Percentiles rank a stretch among this genome's conserved stretches.
Conservation (phyloP, 1,140 invertebrate genomes). For the Procambarus clarkii region DNA sequence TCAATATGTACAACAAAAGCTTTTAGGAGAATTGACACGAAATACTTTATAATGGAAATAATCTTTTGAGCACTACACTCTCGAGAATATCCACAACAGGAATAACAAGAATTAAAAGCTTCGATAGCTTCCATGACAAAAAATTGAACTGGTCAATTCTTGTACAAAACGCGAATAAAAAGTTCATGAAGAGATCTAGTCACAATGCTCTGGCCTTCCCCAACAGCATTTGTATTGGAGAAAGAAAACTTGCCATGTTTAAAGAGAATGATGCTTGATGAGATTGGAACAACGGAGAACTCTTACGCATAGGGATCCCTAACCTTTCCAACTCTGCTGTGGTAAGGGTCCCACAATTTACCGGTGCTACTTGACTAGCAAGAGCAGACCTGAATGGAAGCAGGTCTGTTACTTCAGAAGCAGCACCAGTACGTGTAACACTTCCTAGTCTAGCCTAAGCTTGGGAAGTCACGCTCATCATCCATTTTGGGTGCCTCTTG, state of each 20-base stretch:
- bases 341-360: slow-evolving; percentile 43
- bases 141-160: slow-evolving; percentile 64
- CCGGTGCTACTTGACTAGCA: slow-evolving; percentile 62
- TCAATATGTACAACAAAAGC: slow-evolving; percentile 68
- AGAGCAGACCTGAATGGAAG: slow-evolving; percentile 37
- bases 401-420: slow-evolving; percentile 26
- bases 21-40: slow-evolving; percentile 50
- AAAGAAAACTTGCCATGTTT: slow-evolving; percentile 65
- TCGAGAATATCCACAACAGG: slow-evolving; percentile 51
- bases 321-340: slow-evolving; percentile 51
- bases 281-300: slow-evolving; percentile 71
- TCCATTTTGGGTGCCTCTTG: slow-evolving; percentile 92
- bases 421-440: slow-evolving; percentile 35
- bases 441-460: slow-evolving; percentile 82
- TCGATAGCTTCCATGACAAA: slow-evolving; percentile 57
- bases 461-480: slow-evolving; percentile 96
- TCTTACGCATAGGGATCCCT: slow-evolving; percentile 70
- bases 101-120: slow-evolving; percentile 59
- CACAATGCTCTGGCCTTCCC: slow-evolving; percentile 48
- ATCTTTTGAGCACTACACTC: slow-evolving; percentile 59
- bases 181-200: slow-evolving; percentile 67
- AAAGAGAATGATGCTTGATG: slow-evolving; percentile 65
- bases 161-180: slow-evolving; percentile 61
- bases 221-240: slow-evolving; percentile 29
- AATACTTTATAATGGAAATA: slow-evolving; percentile 56